Percentiles rank a stretch among this genome's conserved stretches.
Evolutionary conservation across 2,797 vertebrate species (phyloP).

Genomic region (Gadopsis marmoratus): DNA sequence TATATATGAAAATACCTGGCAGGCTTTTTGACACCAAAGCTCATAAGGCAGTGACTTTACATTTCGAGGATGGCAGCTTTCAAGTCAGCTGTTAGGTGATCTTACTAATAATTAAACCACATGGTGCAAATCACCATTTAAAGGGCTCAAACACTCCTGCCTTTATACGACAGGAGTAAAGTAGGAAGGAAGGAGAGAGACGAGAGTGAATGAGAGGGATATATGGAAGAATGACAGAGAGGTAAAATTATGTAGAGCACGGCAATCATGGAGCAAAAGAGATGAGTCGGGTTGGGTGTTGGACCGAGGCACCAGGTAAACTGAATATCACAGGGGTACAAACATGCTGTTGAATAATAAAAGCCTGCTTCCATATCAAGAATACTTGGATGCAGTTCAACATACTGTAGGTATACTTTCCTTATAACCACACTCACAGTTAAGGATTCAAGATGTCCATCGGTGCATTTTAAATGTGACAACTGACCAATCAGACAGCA

Average conservation of each 20-base stretch:
- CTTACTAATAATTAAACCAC: constrained; percentile 67
- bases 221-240: constrained; percentile 65
- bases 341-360: constrained; percentile 78
- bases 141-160: constrained; percentile 46
- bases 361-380: constrained; percentile 68
- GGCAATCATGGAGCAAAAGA: constrained; percentile 71
- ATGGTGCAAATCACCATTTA: constrained; percentile 50
- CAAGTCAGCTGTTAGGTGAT: constrained; percentile 47
- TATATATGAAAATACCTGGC: constrained; percentile 48
- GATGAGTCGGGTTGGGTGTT: constrained; percentile 52
- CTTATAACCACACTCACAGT: constrained; percentile 30
- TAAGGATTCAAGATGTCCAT: constrained; percentile 38
- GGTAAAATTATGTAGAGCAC: constrained; percentile 71
- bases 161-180: constrained; percentile 42
- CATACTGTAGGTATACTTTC: constrained; percentile 48
- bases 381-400: constrained; percentile 68
- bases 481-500: constrained; percentile 20
- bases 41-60: constrained; percentile 46
- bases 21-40: constrained; percentile 49
- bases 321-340: constrained; percentile 72
- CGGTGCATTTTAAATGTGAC: constrained; percentile 8
- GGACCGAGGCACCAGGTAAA: constrained; percentile 58
- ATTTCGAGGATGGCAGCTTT: constrained; percentile 53
- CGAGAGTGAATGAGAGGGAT: constrained; percentile 49
- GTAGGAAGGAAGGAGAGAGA: constrained; percentile 51